These are phyloP conservation scores for Acanthosepion esculentum DNA, from an alignment of 2,888 invertebrate genomes.

Conservation along the genomic window DNA sequence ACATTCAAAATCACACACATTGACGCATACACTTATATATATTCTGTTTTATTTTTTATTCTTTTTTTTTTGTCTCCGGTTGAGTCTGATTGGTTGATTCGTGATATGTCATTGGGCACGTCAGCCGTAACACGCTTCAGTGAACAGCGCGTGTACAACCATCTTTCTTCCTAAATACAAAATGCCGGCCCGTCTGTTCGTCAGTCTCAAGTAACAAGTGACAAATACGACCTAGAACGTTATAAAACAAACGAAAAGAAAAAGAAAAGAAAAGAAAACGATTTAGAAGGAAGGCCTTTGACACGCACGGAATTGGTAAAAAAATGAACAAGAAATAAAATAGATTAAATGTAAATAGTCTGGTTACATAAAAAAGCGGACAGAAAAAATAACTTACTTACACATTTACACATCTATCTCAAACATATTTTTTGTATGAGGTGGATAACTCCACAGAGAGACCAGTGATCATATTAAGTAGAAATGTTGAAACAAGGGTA, in stretches of 20 bases:
- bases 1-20: too few relatives aligned
- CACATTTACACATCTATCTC: too few relatives aligned
- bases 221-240: background rate
- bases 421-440: too few relatives aligned
- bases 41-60: background rate
- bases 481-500: too few relatives aligned
- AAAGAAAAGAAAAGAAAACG: background rate
- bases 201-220: background rate
- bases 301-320: background rate
- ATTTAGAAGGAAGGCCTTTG: background rate
- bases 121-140: background rate
- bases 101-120: conserved; percentile 18
- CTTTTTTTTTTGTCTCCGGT: background rate
- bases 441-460: too few relatives aligned
- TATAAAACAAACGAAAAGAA: background rate
- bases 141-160: background rate
- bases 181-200: conserved; percentile 17
- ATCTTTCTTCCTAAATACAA: background rate
- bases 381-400: too few relatives aligned
- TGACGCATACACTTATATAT: background rate
- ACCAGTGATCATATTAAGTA: too few relatives aligned
- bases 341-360: background rate
- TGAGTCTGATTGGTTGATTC: background rate
- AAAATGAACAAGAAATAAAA: background rate
- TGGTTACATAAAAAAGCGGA: too few relatives aligned